phyloP scores from a whole-genome alignment of 2,113 vertebrate species.

The Oreochromis aureus region DNA sequence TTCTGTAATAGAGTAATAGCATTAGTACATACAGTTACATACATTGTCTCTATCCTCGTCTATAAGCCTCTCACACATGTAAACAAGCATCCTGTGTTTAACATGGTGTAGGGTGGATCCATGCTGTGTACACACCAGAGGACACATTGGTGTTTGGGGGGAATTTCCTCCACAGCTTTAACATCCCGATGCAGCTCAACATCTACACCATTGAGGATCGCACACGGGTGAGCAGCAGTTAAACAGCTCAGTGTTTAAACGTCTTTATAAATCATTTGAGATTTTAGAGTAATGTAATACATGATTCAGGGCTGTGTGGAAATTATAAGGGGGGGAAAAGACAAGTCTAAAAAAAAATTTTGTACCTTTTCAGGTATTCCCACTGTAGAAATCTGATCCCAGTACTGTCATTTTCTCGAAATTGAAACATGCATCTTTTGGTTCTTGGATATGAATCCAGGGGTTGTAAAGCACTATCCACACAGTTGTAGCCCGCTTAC shows the following conservation, averaged over 20 bases:
- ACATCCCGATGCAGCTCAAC: conserved; percentile 97
- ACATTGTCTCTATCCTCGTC: not conserved
- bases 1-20: not conserved
- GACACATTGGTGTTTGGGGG: conserved; percentile 96
- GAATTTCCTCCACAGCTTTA: conserved; percentile 98
- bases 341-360: not conserved
- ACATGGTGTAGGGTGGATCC: conserved; percentile 87
- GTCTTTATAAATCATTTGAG: not conserved
- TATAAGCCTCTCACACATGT: not conserved
- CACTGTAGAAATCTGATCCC: not conserved
- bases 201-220: conserved; percentile 97
- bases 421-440: not conserved
- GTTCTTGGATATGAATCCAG: not conserved
- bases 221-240: conserved; percentile 79
- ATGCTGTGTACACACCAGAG: conserved; percentile 96
- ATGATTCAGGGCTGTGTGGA: not conserved
- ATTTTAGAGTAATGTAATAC: not conserved
- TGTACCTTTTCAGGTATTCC: too few relatives aligned
- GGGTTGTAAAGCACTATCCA: not conserved
- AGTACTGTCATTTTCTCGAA: not conserved
- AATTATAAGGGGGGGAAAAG: not conserved
- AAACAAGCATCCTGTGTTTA: not conserved
- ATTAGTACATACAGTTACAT: not conserved
- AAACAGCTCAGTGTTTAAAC: not conserved
- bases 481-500: not conserved